phyloP scores from a whole-genome alignment of 2,888 invertebrate species.

The Cephus nigrinus region DNA sequence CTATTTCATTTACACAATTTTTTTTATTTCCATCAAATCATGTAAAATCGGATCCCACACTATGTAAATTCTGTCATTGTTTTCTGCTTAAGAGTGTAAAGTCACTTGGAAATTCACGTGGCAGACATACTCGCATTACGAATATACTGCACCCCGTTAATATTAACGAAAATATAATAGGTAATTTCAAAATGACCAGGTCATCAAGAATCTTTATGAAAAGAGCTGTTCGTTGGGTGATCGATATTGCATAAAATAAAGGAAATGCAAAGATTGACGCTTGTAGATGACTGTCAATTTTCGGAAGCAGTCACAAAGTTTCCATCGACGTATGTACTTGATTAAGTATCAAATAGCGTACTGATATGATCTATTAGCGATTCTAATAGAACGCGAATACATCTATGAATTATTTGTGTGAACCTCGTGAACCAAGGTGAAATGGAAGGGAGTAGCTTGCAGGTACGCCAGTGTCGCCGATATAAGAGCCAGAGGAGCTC shows the following conservation, averaged over 20 bases:
- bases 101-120: neutral
- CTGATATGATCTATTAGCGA: constrained; percentile 41
- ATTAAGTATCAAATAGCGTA: neutral
- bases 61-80: constrained; percentile 25
- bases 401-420: constrained; percentile 39
- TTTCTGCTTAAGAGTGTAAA: constrained; percentile 27
- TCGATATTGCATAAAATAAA: neutral
- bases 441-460: constrained; percentile 5
- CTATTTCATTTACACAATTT: neutral
- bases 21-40: neutral
- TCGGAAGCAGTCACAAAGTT: neutral
- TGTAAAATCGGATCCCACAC: neutral
- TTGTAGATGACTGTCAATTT: neutral
- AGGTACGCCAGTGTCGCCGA: constrained; percentile 39
- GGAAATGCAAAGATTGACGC: neutral
- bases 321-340: neutral
- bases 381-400: constrained; percentile 44
- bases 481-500: constrained; percentile 48
- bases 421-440: constrained; percentile 5
- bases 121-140: neutral
- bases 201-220: neutral
- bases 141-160: neutral
- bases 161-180: neutral
- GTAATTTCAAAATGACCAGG: neutral
- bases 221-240: neutral